Evolutionary conservation across 2,888 invertebrate genomes (phyloP).

Genomic region (Drosophila longiperda): DNA sequence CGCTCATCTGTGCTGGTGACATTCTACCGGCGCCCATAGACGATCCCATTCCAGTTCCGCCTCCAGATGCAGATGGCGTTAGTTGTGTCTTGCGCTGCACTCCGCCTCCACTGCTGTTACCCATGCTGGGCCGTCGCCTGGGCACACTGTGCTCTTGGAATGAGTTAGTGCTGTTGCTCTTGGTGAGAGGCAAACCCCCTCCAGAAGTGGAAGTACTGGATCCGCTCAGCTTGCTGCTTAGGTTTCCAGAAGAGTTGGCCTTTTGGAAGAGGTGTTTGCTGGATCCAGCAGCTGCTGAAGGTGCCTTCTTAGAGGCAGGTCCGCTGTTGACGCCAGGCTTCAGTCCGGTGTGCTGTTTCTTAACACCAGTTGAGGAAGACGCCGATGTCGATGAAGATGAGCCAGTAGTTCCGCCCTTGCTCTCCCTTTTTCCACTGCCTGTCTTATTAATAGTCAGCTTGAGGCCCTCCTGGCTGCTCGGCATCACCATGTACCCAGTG

Average conservation of each 20-base stretch:
- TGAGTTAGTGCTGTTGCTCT: constrained; percentile 84
- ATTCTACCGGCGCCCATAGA: constrained; percentile 40
- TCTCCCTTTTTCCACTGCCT: constrained; percentile 86
- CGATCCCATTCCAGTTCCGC: constrained; percentile 21
- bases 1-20: constrained; percentile 61
- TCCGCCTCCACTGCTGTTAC: constrained; percentile 35
- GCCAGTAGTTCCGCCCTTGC: constrained; percentile 21
- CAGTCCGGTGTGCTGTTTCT: constrained; percentile 91
- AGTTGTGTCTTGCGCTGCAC: constrained; percentile 49
- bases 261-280: constrained; percentile 84
- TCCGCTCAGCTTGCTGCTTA: constrained; percentile 77
- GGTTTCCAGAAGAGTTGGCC: constrained; percentile 84
- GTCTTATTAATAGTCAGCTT: constrained; percentile 97
- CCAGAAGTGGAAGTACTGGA: constrained; percentile 39
- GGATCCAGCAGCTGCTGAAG: constrained; percentile 83
- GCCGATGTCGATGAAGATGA: constrained; percentile 10
- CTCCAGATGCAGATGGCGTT: not conserved
- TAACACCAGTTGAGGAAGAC: constrained; percentile 44
- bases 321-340: constrained; percentile 95
- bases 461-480: constrained; percentile 93
- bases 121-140: constrained; percentile 68
- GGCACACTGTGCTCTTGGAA: constrained; percentile 72
- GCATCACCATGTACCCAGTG: constrained; percentile 95
- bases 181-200: constrained; percentile 71
- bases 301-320: constrained; percentile 90